Percentiles rank a stretch among this genome's conserved stretches.
Evolutionary conservation across 2,888 invertebrate genomes (phyloP).

Genomic region (Vannuccia rotundouncinata): DNA sequence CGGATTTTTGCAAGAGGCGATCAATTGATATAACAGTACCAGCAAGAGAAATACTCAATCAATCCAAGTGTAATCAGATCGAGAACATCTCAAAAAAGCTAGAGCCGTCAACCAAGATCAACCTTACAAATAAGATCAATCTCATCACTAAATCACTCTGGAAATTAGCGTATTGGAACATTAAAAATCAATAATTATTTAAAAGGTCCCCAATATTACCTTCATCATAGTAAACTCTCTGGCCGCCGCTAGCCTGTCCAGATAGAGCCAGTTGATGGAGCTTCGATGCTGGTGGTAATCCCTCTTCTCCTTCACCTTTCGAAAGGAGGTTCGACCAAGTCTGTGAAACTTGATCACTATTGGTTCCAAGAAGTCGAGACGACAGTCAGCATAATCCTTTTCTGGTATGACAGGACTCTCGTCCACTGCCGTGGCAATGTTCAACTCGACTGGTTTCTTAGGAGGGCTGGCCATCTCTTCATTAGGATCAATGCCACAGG

Average conservation of each 20-base stretch:
- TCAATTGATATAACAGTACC: background rate
- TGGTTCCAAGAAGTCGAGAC: background rate
- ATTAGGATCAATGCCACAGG: background rate
- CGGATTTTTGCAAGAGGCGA: background rate
- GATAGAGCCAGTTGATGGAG: conserved; percentile 85
- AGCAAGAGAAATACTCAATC: background rate
- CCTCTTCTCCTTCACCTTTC: conserved; percentile 86
- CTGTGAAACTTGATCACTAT: conserved; percentile 58
- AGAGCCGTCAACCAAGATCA: background rate
- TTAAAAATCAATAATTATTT: no score
- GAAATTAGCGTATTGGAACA: no score
- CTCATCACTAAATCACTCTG: background rate
- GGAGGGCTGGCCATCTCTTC: background rate
- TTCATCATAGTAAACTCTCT: conserved; percentile 97
- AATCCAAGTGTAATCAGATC: background rate
- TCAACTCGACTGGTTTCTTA: background rate
- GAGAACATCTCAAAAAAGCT: background rate
- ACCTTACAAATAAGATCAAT: conserved; percentile 4
- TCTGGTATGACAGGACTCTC: no score
- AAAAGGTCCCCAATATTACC: no score
- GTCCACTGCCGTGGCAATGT: background rate
- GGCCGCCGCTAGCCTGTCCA: conserved; percentile 88
- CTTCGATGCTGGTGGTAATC: conserved; percentile 90
- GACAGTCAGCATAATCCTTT: no score
- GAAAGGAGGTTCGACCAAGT: conserved; percentile 87